Percentiles rank a stretch among this genome's conserved stretches.
Conservation (phyloP, 1,140 invertebrate species). For the Batillaria attramentaria region DNA sequence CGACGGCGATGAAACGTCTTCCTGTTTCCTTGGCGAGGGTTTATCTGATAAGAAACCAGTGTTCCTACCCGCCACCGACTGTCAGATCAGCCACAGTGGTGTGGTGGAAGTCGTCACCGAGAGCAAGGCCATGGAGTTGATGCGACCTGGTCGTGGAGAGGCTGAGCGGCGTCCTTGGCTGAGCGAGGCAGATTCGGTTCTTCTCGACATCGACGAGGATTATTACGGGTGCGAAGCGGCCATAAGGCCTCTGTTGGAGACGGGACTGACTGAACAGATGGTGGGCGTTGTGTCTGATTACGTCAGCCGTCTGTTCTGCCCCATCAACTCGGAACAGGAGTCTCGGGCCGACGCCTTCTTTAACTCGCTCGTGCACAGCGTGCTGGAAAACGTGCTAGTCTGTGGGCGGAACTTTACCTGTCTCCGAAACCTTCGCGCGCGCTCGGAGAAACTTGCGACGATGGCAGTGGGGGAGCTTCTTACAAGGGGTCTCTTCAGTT, state of each 20-base stretch:
- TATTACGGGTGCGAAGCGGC: slow-evolving; percentile 57
- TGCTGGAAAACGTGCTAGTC: neutral
- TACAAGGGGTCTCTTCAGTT: neutral
- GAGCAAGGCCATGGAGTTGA: slow-evolving; percentile 34
- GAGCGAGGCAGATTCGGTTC: slow-evolving; percentile 37
- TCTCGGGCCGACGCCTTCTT: slow-evolving; percentile 15
- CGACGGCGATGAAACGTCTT: too few relatives aligned
- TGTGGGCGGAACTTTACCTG: neutral
- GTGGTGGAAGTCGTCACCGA: slow-evolving; percentile 34
- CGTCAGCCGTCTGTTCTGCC: slow-evolving; percentile 23
- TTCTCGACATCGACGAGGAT: slow-evolving; percentile 66
- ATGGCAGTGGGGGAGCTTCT: neutral
- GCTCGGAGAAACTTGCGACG: neutral
- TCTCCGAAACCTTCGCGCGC: neutral
- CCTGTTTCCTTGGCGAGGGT: too few relatives aligned
- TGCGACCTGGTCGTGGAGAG: neutral
- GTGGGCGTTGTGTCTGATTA: neutral
- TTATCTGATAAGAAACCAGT: too few relatives aligned
- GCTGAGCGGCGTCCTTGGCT: slow-evolving; percentile 6
- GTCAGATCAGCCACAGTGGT: too few relatives aligned
- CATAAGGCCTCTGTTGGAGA: slow-evolving; percentile 40
- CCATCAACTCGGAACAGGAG: slow-evolving; percentile 9
- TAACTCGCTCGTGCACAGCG: neutral
- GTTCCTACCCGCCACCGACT: too few relatives aligned
- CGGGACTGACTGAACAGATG: neutral